Evolutionary conservation across 1,140 invertebrate genomes (phyloP), one percentile per base, ranked within the genome.

Genomic region (Lucilia sericata): DNA sequence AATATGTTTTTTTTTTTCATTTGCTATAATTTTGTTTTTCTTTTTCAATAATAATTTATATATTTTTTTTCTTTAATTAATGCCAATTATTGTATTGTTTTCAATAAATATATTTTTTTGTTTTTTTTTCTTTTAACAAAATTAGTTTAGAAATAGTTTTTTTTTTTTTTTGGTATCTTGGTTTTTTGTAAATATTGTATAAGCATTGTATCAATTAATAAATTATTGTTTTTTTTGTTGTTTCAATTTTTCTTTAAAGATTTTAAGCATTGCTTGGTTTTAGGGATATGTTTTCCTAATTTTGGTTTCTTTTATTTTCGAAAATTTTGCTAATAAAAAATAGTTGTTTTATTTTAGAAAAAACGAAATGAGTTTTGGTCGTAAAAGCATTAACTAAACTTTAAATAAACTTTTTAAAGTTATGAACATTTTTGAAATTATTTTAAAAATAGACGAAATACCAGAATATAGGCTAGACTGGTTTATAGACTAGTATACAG

Each of bases 41-140:
- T 83, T 74, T 83, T 70, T 83, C 19, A 21, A 76, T 76, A 19
- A 42, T 17, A 12, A 25, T 74, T 42, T 42, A 34, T 75, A 75
- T 30, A 14, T 76, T 42, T 76, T 30, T 5, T 42, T 76, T 76
- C 8, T 36, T 76, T 76, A 25, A 21, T 76, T 76, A 42, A 42
- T 36, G 75, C 42, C 30, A 76, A 47, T 76, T 76, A 76, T 70
- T 70, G 65, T 70, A 21, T 70, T 70, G 10, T 12, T 70, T 70
- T 21, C 19, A 19, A 70, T 70, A 70, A 70, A 70, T 70, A 70
- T 70, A 70, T 70, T 25, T 70, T 25, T 70, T n/a, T 21, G 19
- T 70, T 70, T 17, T 21, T 2, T 70, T 70, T 70, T 70, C 10
- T 21, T 70, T 70, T 70, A 70, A 70, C 65, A 70, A 70, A 76